Percentiles rank a stretch among this genome's conserved stretches.
Evolutionary conservation across 2,113 vertebrate species (phyloP).

Genomic region (Poecile atricapillus): DNA sequence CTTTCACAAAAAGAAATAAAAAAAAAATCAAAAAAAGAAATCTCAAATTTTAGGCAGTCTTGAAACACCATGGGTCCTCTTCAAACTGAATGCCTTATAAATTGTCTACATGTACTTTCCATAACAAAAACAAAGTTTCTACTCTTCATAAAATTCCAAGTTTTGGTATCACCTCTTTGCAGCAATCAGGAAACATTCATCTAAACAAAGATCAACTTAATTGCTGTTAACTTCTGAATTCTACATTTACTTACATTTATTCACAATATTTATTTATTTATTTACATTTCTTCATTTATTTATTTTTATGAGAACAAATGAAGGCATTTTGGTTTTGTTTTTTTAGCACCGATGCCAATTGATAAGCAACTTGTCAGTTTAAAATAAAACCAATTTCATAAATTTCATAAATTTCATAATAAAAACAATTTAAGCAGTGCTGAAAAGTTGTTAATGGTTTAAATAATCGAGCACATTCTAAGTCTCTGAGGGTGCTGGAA

Average conservation of each 20-base stretch:
- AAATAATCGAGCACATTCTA: not conserved
- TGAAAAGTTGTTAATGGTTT: not conserved
- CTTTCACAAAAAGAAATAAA: slow-evolving; percentile 33
- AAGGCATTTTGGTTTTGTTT: not conserved
- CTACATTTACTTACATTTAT: not conserved
- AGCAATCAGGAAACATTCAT: not conserved
- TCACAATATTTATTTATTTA: no score
- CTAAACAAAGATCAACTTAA: not conserved
- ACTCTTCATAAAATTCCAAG: not conserved
- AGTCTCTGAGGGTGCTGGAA: not conserved
- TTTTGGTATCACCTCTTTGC: not conserved
- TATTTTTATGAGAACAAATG: not conserved
- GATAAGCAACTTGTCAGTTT: not conserved
- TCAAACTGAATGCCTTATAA: not conserved
- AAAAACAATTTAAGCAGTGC: not conserved
- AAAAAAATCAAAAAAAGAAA: not conserved
- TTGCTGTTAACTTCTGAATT: not conserved
- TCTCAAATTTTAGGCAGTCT: not conserved
- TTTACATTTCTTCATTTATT: not conserved
- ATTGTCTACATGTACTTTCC: not conserved
- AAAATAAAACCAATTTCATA: not conserved
- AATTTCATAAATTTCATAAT: no score
- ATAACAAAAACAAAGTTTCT: not conserved
- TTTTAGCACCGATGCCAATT: not conserved
- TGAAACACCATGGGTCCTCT: not conserved